These are phyloP conservation scores for Callithrix jacchus DNA, from an alignment of 2,113 vertebrate genomes.

Conservation along the genomic window DNA sequence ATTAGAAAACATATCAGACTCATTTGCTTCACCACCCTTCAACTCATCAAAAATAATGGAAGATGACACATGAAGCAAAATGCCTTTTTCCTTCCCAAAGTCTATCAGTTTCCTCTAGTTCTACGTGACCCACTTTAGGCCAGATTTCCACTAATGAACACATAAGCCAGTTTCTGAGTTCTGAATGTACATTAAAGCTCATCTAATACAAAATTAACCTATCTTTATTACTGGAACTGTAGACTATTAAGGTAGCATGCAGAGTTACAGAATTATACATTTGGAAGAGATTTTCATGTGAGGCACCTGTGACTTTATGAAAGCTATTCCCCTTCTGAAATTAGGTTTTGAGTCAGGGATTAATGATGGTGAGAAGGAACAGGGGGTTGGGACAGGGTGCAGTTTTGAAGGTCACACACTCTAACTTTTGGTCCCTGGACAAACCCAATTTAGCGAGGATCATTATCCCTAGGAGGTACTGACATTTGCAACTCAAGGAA, in stretches of 20 bases:
- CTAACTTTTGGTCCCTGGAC: slow-evolving; percentile 57
- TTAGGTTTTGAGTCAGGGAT: slow-evolving; percentile 56
- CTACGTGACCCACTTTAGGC: slow-evolving; percentile 73
- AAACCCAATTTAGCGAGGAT: slow-evolving; percentile 54
- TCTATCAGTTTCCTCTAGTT: slow-evolving; percentile 61
- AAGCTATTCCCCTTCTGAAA: slow-evolving; percentile 51
- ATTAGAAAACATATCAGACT: neutral
- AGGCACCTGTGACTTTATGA: slow-evolving; percentile 64
- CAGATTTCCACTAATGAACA: slow-evolving; percentile 76
- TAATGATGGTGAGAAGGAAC: slow-evolving; percentile 31
- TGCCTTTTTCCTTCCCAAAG: slow-evolving; percentile 1
- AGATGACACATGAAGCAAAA: slow-evolving; percentile 8
- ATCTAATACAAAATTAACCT: slow-evolving; percentile 78
- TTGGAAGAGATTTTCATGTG: slow-evolving; percentile 67
- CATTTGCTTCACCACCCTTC: neutral
- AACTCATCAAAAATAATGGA: slow-evolving; percentile 50
- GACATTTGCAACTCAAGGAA: slow-evolving; percentile 62
- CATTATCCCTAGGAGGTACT: slow-evolving; percentile 64
- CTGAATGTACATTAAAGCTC: slow-evolving; percentile 72
- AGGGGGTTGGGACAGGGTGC: neutral
- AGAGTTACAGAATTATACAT: slow-evolving; percentile 72
- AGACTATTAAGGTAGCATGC: slow-evolving; percentile 71
- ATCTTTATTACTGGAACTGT: slow-evolving; percentile 75
- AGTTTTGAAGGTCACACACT: slow-evolving; percentile 65
- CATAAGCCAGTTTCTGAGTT: slow-evolving; percentile 73